Conservation (phyloP, 2,797 vertebrate species). For the Cryptoblepharus egeriae region DNA sequence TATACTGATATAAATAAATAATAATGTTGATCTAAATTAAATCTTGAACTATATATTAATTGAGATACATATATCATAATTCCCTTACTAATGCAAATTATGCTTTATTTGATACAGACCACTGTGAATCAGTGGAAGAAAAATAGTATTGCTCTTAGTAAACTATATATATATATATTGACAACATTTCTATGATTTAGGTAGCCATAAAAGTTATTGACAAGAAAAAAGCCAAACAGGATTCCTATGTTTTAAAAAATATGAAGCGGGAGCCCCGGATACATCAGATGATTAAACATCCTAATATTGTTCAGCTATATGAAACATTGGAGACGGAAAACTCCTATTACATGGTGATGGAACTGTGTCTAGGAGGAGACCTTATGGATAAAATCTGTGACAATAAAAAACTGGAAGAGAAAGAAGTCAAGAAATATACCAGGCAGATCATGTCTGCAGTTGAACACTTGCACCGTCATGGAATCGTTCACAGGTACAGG, state of each 20-base stretch:
- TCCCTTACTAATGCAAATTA: neutral
- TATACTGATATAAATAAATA: no score
- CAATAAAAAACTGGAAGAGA: slow-evolving; percentile 83
- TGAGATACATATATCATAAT: neutral
- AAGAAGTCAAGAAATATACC: slow-evolving; percentile 83
- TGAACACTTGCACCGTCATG: slow-evolving; percentile 81
- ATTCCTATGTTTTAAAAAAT: slow-evolving; percentile 86
- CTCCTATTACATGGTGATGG: slow-evolving; percentile 89
- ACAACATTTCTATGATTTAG: slow-evolving; percentile 63
- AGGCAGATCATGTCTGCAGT: slow-evolving; percentile 85
- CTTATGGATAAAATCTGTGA: slow-evolving; percentile 88
- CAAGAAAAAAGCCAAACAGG: slow-evolving; percentile 88
- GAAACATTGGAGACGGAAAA: slow-evolving; percentile 87
- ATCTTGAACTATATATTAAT: neutral
- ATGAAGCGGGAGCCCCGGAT: slow-evolving; percentile 86
- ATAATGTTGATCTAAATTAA: neutral
- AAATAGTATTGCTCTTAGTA: neutral
- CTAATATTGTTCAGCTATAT: slow-evolving; percentile 82
- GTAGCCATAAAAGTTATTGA: slow-evolving; percentile 89
- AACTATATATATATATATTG: slow-evolving; percentile 13
- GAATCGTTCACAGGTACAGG: slow-evolving; percentile 83
- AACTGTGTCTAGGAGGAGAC: slow-evolving; percentile 84
- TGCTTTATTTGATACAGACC: neutral
- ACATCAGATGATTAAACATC: slow-evolving; percentile 87
- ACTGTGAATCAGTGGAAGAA: neutral